phyloP scores from a whole-genome alignment of 1,140 invertebrate species.

The Brachionus paranguensis region DNA sequence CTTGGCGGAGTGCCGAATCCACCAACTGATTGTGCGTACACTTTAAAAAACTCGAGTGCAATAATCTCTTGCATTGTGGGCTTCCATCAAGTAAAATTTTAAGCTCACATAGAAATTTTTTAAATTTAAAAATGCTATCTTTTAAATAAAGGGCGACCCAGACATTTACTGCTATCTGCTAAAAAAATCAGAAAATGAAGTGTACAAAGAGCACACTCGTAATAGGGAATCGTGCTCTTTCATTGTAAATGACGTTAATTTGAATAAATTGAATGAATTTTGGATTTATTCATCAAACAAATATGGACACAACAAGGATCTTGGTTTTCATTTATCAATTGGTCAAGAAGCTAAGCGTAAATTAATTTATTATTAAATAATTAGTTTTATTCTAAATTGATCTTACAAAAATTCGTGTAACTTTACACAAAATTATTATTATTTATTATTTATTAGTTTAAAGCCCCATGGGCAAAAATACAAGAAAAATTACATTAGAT shows the following conservation, averaged over 20 bases:
- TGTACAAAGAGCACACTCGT: slow-evolving; percentile 35
- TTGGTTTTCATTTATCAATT: slow-evolving; percentile 32
- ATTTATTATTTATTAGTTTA: too few species aligned
- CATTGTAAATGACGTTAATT: slow-evolving; percentile 31
- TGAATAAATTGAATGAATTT: slow-evolving; percentile 30
- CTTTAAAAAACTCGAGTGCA: slow-evolving; percentile 20
- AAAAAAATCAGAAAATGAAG: slow-evolving; percentile 30
- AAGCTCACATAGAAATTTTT: background rate
- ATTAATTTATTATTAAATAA: background rate
- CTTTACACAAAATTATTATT: too few species aligned
- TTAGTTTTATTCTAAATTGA: too few species aligned
- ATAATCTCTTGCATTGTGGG: slow-evolving; percentile 19
- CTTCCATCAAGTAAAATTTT: slow-evolving; percentile 13
- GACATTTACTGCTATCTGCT: slow-evolving; percentile 33
- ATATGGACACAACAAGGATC: slow-evolving; percentile 36
- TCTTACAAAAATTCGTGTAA: too few species aligned
- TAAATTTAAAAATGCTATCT: too few species aligned
- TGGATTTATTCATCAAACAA: slow-evolving; percentile 38
- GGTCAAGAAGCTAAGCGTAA: background rate
- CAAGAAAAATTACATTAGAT: too few species aligned
- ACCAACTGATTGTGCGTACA: slow-evolving; percentile 24
- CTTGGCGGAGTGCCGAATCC: slow-evolving; percentile 26
- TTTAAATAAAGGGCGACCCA: background rate
- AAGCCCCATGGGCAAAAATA: too few species aligned
- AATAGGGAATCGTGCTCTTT: slow-evolving; percentile 38